A percentile compares a stretch with the other conserved stretches of the same genome.
Conservation (phyloP, 30 jellyfish, hydroid and myxozoan genomes). For the Hydractinia echinata region DNA sequence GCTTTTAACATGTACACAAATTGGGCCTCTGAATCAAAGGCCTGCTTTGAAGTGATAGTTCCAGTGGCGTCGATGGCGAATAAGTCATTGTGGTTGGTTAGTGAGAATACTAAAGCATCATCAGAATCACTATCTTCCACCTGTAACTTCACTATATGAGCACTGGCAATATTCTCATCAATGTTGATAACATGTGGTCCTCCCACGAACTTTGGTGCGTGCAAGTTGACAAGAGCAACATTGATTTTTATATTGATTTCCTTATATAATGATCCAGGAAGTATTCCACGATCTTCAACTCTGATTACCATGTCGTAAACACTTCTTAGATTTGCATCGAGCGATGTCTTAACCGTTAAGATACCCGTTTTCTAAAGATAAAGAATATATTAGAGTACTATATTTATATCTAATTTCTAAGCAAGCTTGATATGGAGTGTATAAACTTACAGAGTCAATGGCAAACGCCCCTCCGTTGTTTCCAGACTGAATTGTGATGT, state of each 20-base stretch:
- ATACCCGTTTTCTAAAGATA: conserved; percentile 35
- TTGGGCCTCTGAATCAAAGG: background rate
- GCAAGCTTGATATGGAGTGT: background rate
- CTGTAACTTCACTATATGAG: background rate
- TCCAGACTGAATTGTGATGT: conserved; percentile 13
- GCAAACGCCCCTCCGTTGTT: conserved; percentile 2
- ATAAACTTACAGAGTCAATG: background rate
- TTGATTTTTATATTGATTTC: background rate
- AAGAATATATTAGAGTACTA: background rate
- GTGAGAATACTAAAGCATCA: background rate
- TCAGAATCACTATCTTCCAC: conserved; percentile 3
- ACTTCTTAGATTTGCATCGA: background rate
- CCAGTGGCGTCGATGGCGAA: background rate
- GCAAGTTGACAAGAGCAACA: background rate
- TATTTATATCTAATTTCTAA: background rate
- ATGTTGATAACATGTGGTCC: conserved; percentile 12
- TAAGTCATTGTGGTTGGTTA: background rate
- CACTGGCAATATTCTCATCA: background rate
- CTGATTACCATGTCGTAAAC: background rate
- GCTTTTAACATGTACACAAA: background rate
- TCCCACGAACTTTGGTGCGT: background rate
- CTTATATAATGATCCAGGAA: conserved; percentile 19
- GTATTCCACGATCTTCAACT: conserved; percentile 3
- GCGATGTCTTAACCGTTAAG: conserved; percentile 12
- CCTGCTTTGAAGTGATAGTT: background rate